Evolutionary conservation across 2,888 invertebrate species (phyloP).

Genomic region (Leptinotarsa haldemani): DNA sequence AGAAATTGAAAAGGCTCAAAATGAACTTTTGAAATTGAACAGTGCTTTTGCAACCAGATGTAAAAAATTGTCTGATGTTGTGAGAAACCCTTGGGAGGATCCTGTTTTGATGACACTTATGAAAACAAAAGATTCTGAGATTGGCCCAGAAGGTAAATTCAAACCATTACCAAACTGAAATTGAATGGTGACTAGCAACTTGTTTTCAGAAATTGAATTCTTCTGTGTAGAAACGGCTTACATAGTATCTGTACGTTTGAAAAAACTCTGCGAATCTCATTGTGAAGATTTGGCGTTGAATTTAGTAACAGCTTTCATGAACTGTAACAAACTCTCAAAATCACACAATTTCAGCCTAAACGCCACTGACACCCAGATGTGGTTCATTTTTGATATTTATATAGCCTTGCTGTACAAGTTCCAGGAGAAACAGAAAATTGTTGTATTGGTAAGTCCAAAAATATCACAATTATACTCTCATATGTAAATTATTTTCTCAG

Average conservation of each 20-base stretch:
- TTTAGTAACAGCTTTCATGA: slow-evolving; percentile 68
- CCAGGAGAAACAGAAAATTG: slow-evolving; percentile 68
- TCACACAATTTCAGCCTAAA: slow-evolving; percentile 59
- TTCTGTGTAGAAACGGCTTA: slow-evolving; percentile 71
- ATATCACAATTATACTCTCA: neutral
- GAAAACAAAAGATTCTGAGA: slow-evolving; percentile 57
- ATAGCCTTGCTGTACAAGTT: slow-evolving; percentile 71
- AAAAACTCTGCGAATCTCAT: slow-evolving; percentile 72
- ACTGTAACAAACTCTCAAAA: slow-evolving; percentile 61
- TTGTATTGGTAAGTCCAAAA: slow-evolving; percentile 65
- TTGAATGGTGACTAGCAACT: slow-evolving; percentile 9
- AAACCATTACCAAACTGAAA: neutral
- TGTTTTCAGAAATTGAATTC: slow-evolving; percentile 67
- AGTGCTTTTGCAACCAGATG: slow-evolving; percentile 59
- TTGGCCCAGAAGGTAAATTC: slow-evolving; percentile 59
- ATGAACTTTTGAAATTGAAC: slow-evolving; percentile 56
- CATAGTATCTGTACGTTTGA: slow-evolving; percentile 71
- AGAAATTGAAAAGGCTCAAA: slow-evolving; percentile 60
- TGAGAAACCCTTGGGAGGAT: slow-evolving; percentile 63
- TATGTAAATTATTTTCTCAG: no score
- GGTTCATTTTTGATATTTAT: slow-evolving; percentile 72
- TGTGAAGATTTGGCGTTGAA: slow-evolving; percentile 74
- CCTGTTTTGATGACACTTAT: slow-evolving; percentile 58
- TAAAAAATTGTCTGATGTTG: slow-evolving; percentile 62
- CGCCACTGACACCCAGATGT: slow-evolving; percentile 67